Evolutionary conservation across 2,797 vertebrate genomes (phyloP).

Genomic region (Chloroceryle inda): DNA sequence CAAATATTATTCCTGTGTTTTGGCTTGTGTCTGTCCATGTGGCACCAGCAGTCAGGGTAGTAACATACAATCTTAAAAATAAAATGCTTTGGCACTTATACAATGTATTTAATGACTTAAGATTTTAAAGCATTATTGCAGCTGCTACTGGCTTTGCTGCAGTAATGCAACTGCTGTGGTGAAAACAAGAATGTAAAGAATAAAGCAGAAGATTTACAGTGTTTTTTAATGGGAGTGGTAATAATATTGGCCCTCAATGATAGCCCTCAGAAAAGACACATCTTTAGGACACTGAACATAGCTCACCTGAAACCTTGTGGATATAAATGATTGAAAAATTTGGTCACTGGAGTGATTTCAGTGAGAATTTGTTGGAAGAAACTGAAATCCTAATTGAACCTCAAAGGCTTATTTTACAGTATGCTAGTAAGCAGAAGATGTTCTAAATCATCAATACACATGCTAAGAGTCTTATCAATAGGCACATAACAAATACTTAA

Average conservation of each 20-base stretch:
- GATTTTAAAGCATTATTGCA: neutral
- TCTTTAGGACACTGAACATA: neutral
- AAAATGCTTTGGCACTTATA: neutral
- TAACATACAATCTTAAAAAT: neutral
- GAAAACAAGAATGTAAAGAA: neutral
- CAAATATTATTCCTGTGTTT: slow-evolving; percentile 1
- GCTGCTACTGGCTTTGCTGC: neutral
- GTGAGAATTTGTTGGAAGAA: neutral
- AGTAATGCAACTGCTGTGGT: neutral
- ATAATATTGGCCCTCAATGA: neutral
- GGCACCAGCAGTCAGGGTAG: neutral
- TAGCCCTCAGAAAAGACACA: neutral
- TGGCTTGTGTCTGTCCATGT: neutral
- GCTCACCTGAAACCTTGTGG: neutral
- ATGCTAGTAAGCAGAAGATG: neutral
- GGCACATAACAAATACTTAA: neutral
- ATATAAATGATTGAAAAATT: neutral
- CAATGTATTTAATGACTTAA: neutral
- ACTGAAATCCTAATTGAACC: neutral
- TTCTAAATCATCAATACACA: neutral
- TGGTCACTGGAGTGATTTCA: neutral
- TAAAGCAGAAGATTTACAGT: neutral
- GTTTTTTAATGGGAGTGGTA: neutral
- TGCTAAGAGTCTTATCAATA: neutral
- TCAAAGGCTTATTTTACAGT: neutral